Evolutionary conservation across 2,113 vertebrate genomes (phyloP).

Genomic region (Syrrhaptes paradoxus): DNA sequence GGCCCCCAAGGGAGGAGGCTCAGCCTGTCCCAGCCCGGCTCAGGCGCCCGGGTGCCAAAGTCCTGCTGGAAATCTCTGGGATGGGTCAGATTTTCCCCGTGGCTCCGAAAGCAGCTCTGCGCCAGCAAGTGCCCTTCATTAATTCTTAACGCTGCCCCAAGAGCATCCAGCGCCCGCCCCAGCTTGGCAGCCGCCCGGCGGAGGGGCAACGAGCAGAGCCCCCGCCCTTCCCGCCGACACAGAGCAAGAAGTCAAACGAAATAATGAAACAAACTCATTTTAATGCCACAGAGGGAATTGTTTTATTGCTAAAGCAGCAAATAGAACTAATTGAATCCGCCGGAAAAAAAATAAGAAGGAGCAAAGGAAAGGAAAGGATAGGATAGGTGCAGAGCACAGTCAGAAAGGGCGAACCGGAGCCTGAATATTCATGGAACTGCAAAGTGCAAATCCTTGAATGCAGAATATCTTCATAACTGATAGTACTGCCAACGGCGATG

Average conservation of each 20-base stretch:
- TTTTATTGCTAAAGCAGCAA: constrained; percentile 79
- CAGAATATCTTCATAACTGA: constrained; percentile 45
- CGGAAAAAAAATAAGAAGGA: background rate
- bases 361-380: background rate
- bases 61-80: background rate
- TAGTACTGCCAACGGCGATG: background rate
- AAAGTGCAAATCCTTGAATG: constrained; percentile 28
- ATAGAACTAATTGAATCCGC: constrained; percentile 78
- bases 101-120: background rate
- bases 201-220: background rate
- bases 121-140: constrained; percentile 19
- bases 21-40: background rate
- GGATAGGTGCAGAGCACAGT: background rate
- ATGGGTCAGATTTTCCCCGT: background rate
- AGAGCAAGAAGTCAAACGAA: constrained; percentile 69
- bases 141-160: constrained; percentile 37
- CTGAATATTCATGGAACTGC: constrained; percentile 49
- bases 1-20: fast-evolving
- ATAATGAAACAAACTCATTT: constrained; percentile 77
- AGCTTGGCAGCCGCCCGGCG: background rate
- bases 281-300: constrained; percentile 71
- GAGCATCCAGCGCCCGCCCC: background rate
- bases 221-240: constrained; percentile 44
- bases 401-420: background rate
- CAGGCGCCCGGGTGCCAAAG: background rate